Base-by-base conservation (phyloP, 2,888 invertebrate species). In the Enchytraeus crypticus region DNA sequence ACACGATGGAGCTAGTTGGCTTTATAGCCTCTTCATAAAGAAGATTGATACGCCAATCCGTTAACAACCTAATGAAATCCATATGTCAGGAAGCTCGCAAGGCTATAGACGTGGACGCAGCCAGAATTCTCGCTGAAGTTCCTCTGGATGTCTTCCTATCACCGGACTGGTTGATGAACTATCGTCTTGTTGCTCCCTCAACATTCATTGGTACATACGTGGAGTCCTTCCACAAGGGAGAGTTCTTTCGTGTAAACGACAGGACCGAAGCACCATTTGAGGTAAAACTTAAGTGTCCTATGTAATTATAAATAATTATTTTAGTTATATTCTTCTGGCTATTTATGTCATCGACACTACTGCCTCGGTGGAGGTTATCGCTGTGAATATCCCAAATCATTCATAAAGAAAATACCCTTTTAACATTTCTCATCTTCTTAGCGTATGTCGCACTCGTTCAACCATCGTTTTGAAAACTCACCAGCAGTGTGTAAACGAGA, bases 61-160 rank as follows among this genome's bases (percentile, higher is more conserved):
- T n/a, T n/a, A 27, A 47, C 1, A 23, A 18, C 21, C 1, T 59
- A n/a, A 34, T 49, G 27, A 21, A 0, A 14, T 38, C 26, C n/a
- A n/a, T 61, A 27, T 61, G 61, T 51, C 23, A 61, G 4, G 61
- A 34, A 4, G 61, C 47, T 5, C n/a, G 45, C 32, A 58, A 58
- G 43, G 34, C 58, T 18, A 23, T 61, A 26, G 45, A 61, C 26
- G 46, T 30, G 14, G 43, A 61, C 27, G 53, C 34, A 5, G 49
- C 51, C 23, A 3, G 43, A 11, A 30, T 45, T 2, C 54, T 61
- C 38, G 26, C 43, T 23, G 43, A 32, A n/a, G 27, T 62, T 23
- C 43, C 51, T 3, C 38, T 59, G 29, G 14, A 51, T 11, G 30
- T 59, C n/a, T 5, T 26, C n/a, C 18, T 62, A 11, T 21, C 26